phyloP scores from a whole-genome alignment of 2,888 invertebrate species.

The Lochmaea crataegi region DNA sequence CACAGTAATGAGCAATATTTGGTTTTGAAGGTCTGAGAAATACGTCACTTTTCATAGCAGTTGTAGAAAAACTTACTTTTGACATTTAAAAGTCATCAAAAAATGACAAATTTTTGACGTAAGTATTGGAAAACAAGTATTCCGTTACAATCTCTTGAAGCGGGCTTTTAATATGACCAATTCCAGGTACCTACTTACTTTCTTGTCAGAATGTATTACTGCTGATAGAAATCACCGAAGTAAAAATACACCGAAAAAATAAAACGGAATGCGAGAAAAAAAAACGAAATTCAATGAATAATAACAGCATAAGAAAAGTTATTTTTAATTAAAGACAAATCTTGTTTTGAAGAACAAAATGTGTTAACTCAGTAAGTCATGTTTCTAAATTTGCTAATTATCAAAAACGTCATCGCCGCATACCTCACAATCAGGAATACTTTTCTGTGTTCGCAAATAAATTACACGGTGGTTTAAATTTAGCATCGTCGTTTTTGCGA shows the following conservation, averaged over 20 bases:
- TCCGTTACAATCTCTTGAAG: too few relatives aligned
- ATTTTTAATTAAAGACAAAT: constrained; percentile 21
- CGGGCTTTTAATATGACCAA: too few relatives aligned
- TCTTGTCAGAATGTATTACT: too few relatives aligned
- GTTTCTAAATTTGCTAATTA: constrained; percentile 29
- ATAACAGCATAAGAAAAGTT: neutral
- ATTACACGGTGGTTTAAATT: constrained; percentile 15
- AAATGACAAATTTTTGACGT: too few relatives aligned
- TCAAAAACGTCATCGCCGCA: constrained; percentile 26
- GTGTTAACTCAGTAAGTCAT: constrained; percentile 17
- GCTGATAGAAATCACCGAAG: too few relatives aligned
- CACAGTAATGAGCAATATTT: too few relatives aligned
- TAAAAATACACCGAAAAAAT: neutral
- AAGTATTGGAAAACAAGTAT: too few relatives aligned
- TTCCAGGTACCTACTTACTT: too few relatives aligned
- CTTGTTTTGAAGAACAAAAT: constrained; percentile 13
- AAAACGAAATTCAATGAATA: neutral
- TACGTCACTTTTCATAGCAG: too few relatives aligned
- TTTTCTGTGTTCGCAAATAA: constrained; percentile 12
- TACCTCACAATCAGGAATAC: constrained; percentile 10
- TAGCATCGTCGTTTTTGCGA: neutral
- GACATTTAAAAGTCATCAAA: too few relatives aligned
- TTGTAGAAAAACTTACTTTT: too few relatives aligned
- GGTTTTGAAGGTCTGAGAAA: too few relatives aligned
- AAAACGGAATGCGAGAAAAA: neutral